Conservation (phyloP, 2,888 invertebrate species). For the Prenolepis imparis region DNA sequence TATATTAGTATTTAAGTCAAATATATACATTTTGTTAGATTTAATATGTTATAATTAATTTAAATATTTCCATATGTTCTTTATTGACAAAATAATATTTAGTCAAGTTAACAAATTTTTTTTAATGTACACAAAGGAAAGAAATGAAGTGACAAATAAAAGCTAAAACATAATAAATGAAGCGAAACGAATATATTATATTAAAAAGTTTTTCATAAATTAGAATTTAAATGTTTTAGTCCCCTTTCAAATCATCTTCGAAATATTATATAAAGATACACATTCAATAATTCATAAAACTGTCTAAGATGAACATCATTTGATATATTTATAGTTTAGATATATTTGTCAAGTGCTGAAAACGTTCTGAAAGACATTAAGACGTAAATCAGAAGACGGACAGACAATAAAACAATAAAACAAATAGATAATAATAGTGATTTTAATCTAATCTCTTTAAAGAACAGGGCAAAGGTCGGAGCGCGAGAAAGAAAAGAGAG, state of each 20-base stretch:
- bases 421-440: slow-evolving; percentile 54
- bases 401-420: slow-evolving; percentile 5
- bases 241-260: too few species aligned
- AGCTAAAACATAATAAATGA: neutral
- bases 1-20: too few species aligned
- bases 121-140: too few species aligned
- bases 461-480: neutral
- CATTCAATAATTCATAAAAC: neutral
- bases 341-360: neutral
- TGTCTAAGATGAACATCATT: neutral
- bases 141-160: neutral
- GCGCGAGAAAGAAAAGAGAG: neutral
- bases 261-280: too few species aligned
- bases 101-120: too few species aligned
- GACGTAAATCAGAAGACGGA: neutral
- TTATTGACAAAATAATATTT: too few species aligned
- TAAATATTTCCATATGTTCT: too few species aligned
- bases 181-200: neutral
- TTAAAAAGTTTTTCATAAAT: too few species aligned
- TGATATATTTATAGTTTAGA: neutral
- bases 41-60: too few species aligned
- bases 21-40: too few species aligned
- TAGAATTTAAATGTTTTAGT: too few species aligned
- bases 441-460: slow-evolving; percentile 69
- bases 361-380: neutral